Percentiles rank a stretch among this genome's conserved stretches.
Evolutionary conservation across 2,113 vertebrate genomes (phyloP).

Genomic region (Montifringilla adamsi): DNA sequence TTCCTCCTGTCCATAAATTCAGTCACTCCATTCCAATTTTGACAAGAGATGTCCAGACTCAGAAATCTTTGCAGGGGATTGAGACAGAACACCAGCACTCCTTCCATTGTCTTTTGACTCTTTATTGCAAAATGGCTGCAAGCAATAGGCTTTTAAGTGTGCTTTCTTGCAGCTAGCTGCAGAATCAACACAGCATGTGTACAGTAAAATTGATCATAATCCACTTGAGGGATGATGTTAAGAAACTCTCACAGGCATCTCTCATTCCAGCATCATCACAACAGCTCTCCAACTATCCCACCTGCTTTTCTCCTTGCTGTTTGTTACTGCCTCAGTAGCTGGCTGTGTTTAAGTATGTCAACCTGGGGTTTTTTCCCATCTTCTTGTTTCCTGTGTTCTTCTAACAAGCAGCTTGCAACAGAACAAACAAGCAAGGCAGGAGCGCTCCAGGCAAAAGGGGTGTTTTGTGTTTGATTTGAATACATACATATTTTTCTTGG

Average conservation of each 20-base stretch:
- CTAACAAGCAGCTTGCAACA: slow-evolving; percentile 51
- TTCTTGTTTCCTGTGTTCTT: slow-evolving; percentile 44
- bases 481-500: slow-evolving; percentile 64
- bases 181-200: neutral
- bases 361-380: neutral
- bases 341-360: slow-evolving; percentile 45
- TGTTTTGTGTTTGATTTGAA: slow-evolving; percentile 63
- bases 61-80: neutral
- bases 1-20: neutral
- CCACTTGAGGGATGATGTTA: neutral
- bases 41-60: neutral
- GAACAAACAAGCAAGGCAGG: slow-evolving; percentile 55
- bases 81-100: neutral
- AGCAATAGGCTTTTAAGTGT: neutral
- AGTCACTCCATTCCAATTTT: neutral
- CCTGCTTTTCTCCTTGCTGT: neutral
- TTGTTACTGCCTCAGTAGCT: neutral
- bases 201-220: neutral
- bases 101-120: neutral
- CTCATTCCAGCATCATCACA: neutral
- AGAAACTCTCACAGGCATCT: neutral
- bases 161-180: neutral
- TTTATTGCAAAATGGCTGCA: neutral
- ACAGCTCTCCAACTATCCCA: neutral
- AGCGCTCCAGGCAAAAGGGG: slow-evolving; percentile 38